Percentiles rank a stretch among this genome's conserved stretches.
phyloP scores from a whole-genome alignment of 2,113 vertebrate genomes.

The Alaudala cheleensis region DNA sequence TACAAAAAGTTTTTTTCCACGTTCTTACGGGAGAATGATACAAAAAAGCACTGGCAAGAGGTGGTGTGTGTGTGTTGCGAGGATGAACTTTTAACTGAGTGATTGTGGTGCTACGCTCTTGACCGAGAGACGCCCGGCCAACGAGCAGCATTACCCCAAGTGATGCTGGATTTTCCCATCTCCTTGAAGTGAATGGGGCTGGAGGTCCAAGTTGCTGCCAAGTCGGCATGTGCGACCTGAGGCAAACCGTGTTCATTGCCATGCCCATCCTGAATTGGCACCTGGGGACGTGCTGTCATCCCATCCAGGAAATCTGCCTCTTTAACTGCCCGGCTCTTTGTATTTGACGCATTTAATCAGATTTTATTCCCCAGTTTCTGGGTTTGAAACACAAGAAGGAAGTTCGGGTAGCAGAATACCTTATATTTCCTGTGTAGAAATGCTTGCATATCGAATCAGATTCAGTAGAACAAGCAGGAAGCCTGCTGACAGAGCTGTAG shows the following conservation, averaged over 20 bases:
- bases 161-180: not conserved
- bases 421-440: not conserved
- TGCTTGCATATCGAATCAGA: not conserved
- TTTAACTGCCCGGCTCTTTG: not conserved
- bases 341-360: not conserved
- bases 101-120: not conserved
- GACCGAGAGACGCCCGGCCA: too few species aligned
- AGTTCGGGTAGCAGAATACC: not conserved
- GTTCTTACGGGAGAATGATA: not conserved
- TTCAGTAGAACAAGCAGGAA: not conserved
- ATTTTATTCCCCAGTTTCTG: not conserved
- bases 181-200: too few species aligned
- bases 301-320: not conserved
- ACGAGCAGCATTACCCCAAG: accelerated
- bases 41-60: accelerated
- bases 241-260: too few species aligned
- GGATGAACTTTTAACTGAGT: not conserved
- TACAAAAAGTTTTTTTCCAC: not conserved
- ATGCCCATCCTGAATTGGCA: accelerated
- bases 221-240: accelerated
- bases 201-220: not conserved
- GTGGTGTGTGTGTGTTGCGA: accelerated
- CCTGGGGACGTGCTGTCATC: not conserved
- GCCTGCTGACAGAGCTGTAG: not conserved
- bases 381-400: not conserved